A percentile compares a stretch with the other conserved stretches of the same genome.
Evolutionary conservation across 2,888 invertebrate species (phyloP).

Genomic region (Drosophila diplacantha): DNA sequence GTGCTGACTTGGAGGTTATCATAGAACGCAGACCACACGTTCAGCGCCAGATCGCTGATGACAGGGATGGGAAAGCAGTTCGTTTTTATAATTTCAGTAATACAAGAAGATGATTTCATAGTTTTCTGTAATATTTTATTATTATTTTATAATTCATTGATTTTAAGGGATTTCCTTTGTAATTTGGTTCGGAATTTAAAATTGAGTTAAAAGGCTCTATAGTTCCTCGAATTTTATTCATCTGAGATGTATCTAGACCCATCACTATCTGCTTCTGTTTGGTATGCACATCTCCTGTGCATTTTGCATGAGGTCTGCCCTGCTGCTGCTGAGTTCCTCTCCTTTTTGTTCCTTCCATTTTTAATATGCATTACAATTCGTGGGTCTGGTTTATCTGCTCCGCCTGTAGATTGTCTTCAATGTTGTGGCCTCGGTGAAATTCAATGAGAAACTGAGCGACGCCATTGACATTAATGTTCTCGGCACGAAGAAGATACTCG

Average conservation of each 20-base stretch:
- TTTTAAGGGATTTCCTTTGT: no score
- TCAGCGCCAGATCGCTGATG: background rate
- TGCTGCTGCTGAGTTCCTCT: background rate
- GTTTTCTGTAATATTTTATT: background rate
- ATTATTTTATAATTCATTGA: no score
- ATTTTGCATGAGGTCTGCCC: slow-evolving; percentile 55
- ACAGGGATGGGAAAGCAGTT: background rate
- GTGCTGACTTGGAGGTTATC: slow-evolving; percentile 65
- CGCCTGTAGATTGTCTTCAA: slow-evolving; percentile 77
- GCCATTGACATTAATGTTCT: slow-evolving; percentile 78
- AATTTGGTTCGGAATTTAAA: no score
- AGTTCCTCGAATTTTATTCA: background rate
- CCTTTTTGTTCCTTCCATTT: slow-evolving; percentile 41
- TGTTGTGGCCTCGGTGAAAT: slow-evolving; percentile 78
- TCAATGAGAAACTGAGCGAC: slow-evolving; percentile 78
- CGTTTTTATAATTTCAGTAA: background rate
- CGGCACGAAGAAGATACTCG: slow-evolving; percentile 78
- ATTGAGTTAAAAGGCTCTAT: background rate
- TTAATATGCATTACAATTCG: slow-evolving; percentile 55
- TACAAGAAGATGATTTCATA: background rate
- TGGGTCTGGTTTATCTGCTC: slow-evolving; percentile 26
- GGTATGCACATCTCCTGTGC: slow-evolving; percentile 64
- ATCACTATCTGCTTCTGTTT: slow-evolving; percentile 45
- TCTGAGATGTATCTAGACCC: background rate
- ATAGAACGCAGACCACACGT: slow-evolving; percentile 45